These are phyloP conservation scores for Leptinotarsa lineolata DNA, from an alignment of 1,140 invertebrate genomes.

Conservation along the genomic window DNA sequence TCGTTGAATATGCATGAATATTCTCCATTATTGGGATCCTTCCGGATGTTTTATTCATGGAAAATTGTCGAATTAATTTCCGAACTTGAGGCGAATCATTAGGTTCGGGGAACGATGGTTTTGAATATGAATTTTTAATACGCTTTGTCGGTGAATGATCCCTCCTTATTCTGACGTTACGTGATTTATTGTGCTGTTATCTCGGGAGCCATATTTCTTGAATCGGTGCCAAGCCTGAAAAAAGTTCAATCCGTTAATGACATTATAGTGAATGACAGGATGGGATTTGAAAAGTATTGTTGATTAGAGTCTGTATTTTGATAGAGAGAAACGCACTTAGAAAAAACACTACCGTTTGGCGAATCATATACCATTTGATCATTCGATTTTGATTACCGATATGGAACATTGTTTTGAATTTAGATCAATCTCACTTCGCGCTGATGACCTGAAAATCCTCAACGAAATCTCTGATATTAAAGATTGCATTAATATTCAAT, in stretches of 20 bases:
- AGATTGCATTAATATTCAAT: too few species aligned
- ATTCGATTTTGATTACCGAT: too few species aligned
- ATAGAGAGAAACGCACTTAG: too few species aligned
- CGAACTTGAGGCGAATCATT: neutral
- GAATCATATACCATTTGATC: too few species aligned
- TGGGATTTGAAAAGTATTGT: too few species aligned
- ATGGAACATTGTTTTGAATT: too few species aligned
- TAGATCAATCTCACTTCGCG: too few species aligned
- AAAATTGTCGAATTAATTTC: neutral
- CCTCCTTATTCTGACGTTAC: neutral
- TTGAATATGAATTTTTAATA: neutral
- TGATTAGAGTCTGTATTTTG: too few species aligned
- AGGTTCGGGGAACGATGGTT: neutral
- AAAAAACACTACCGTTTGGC: too few species aligned
- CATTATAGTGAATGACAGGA: too few species aligned
- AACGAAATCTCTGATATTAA: too few species aligned
- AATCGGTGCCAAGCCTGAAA: neutral
- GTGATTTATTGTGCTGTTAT: neutral
- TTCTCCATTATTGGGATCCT: neutral
- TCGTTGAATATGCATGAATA: constrained; percentile 19
- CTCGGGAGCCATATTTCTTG: neutral
- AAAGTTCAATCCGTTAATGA: neutral
- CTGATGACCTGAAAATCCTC: too few species aligned
- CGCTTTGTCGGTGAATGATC: neutral
- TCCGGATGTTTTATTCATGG: constrained; percentile 3